Evolutionary conservation across 1,140 invertebrate genomes (phyloP).

Genomic region (Popillia japonica): DNA sequence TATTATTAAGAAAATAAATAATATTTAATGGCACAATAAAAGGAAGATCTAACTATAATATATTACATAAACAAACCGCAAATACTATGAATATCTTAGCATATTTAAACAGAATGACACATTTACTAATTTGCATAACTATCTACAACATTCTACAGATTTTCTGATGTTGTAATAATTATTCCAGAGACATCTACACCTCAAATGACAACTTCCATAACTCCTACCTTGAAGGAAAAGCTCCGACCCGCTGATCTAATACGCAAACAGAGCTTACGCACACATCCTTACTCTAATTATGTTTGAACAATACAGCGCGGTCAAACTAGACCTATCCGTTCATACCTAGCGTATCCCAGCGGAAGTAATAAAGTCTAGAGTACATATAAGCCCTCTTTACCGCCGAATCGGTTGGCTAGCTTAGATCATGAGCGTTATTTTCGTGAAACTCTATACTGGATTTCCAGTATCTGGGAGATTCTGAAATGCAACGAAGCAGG

Average conservation of each 20-base stretch:
- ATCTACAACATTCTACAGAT: background rate
- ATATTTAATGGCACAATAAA: background rate
- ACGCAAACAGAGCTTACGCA: background rate
- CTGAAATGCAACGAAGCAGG: background rate
- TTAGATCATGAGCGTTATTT: background rate
- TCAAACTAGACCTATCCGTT: background rate
- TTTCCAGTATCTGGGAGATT: background rate
- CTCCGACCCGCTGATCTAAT: background rate
- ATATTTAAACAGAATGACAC: background rate
- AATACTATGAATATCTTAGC: slow-evolving; percentile 6
- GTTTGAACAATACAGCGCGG: background rate
- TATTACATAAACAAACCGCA: background rate
- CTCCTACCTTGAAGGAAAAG: background rate
- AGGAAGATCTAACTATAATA: background rate
- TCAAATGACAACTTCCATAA: background rate
- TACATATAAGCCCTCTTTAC: background rate
- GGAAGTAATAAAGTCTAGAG: background rate
- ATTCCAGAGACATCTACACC: background rate
- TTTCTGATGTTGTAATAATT: background rate
- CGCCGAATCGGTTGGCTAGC: background rate
- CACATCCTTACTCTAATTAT: slow-evolving; percentile 11
- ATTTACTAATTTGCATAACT: background rate
- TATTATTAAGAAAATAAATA: background rate
- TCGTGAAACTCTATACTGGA: background rate
- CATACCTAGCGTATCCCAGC: background rate